These are phyloP conservation scores for Cichladusa arquata DNA, from an alignment of 2,113 vertebrate species.

Conservation along the genomic window DNA sequence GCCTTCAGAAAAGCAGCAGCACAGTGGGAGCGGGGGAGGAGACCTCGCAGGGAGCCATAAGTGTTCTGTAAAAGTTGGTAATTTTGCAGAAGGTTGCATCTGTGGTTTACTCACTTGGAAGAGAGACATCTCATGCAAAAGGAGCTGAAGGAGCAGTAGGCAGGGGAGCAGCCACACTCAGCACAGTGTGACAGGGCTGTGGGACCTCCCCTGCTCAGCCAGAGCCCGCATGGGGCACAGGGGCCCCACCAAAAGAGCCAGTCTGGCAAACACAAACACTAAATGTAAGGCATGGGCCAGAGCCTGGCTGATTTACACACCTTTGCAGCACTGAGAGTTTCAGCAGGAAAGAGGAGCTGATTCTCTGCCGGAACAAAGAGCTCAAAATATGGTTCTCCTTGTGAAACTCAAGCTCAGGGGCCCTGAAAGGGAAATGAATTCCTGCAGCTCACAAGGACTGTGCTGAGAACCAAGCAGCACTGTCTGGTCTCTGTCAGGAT, in stretches of 20 bases:
- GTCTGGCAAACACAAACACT: neutral
- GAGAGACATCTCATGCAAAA: neutral
- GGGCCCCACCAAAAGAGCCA: neutral
- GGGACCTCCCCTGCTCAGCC: neutral
- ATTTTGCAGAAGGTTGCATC: neutral
- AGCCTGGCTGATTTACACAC: neutral
- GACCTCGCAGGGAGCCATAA: neutral
- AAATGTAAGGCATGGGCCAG: neutral
- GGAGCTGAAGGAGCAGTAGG: neutral
- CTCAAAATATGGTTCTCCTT: neutral
- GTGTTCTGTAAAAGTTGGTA: neutral
- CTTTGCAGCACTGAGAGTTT: neutral
- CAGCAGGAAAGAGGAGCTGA: neutral
- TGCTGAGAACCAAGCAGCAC: neutral
- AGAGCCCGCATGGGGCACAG: accelerated
- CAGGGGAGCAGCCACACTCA: neutral
- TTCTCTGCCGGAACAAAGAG: neutral
- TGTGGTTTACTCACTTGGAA: slow-evolving; percentile 1
- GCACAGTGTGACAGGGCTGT: neutral
- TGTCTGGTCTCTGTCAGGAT: neutral
- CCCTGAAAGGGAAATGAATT: neutral
- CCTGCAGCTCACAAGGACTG: neutral
- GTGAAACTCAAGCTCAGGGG: slow-evolving; percentile 10
- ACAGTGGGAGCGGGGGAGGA: neutral
- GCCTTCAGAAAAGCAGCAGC: slow-evolving; percentile 3